Evolutionary conservation across 1,140 invertebrate species (phyloP).

Genomic region (Brachionus paranguensis): DNA sequence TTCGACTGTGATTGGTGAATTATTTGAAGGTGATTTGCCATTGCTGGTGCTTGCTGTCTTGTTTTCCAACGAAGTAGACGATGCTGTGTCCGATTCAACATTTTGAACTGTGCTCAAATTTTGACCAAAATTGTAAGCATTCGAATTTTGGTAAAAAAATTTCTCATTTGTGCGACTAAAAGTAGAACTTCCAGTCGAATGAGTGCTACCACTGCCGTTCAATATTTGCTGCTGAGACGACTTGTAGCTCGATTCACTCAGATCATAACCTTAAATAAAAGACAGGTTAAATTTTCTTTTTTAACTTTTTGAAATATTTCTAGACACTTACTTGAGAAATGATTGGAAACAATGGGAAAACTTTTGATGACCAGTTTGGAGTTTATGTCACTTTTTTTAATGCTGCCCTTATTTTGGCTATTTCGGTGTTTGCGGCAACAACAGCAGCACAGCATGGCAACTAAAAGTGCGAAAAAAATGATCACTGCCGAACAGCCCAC

Average conservation of each 20-base stretch:
- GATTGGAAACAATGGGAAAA: conserved; percentile 9
- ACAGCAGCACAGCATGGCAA: conserved; percentile 27
- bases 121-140: background rate
- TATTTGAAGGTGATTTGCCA: conserved; percentile 5
- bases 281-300: background rate
- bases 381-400: conserved; percentile 5
- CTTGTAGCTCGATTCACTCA: conserved; percentile 14
- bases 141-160: conserved; percentile 15
- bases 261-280: conserved; percentile 33
- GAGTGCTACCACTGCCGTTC: conserved; percentile 8
- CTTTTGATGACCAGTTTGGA: conserved; percentile 36
- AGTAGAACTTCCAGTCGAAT: conserved; percentile 2
- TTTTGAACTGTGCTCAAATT: background rate
- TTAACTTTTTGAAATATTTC: background rate
- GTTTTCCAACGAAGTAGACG: conserved; percentile 27
- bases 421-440: background rate
- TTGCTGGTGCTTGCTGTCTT: conserved; percentile 17
- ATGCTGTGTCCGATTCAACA: conserved; percentile 3
- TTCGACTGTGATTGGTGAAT: conserved; percentile 13
- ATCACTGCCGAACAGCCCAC: conserved; percentile 28
- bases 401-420: background rate
- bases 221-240: conserved; percentile 38
- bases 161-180: conserved; percentile 14
- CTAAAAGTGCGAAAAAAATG: background rate
- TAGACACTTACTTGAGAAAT: conserved; percentile 4